Evolutionary conservation across 2,797 vertebrate species (phyloP).

Genomic region (Ctenopoma multispine): DNA sequence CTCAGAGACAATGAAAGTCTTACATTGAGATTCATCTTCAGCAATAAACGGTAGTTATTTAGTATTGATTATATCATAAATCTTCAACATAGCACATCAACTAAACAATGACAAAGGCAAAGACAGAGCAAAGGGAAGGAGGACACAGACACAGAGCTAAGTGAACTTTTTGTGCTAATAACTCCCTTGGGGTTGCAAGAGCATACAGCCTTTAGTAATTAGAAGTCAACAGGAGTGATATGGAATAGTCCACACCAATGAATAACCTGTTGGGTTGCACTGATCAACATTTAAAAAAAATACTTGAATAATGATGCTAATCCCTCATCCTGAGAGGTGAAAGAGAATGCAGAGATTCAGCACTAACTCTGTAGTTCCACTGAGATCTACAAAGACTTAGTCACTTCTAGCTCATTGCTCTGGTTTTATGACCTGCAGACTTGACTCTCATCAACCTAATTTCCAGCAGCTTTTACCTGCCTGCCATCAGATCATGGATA

Average conservation of each 20-base stretch:
- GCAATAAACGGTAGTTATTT: background rate
- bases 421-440: background rate
- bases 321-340: too few species aligned
- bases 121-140: background rate
- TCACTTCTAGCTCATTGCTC: background rate
- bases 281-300: background rate
- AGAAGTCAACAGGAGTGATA: background rate
- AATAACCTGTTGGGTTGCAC: background rate
- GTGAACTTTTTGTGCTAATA: constrained; percentile 3
- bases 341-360: background rate
- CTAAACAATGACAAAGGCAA: constrained; percentile 3
- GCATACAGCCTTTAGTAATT: background rate
- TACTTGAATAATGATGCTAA: background rate
- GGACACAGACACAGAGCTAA: background rate
- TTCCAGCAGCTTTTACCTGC: background rate
- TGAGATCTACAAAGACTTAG: background rate
- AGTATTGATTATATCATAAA: constrained; percentile 1
- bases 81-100: background rate
- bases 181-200: background rate
- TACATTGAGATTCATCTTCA: constrained; percentile 17
- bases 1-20: constrained; percentile 20
- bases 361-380: background rate
- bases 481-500: too few species aligned
- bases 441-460: background rate
- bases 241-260: background rate